Percentiles rank a stretch among this genome's conserved stretches.
Evolutionary conservation across 2,113 vertebrate species (phyloP).

Genomic region (Gnathonemus longibarbis): DNA sequence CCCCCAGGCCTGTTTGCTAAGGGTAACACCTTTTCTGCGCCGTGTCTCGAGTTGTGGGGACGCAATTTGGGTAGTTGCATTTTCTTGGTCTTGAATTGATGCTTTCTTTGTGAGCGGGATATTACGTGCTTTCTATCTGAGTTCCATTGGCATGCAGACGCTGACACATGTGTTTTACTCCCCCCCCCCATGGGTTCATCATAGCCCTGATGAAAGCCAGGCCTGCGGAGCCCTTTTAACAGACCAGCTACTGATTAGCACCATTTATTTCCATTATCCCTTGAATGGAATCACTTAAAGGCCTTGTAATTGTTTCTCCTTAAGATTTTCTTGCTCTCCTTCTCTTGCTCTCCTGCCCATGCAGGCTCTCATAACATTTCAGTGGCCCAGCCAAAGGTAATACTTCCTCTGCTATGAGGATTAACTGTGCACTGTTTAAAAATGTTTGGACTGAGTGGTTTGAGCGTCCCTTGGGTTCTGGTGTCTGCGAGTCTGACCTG

Average conservation of each 20-base stretch:
- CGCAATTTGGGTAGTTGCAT: neutral
- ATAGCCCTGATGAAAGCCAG: slow-evolving; percentile 65
- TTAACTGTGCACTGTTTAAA: slow-evolving; percentile 19
- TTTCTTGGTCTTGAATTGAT: neutral
- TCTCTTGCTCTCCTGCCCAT: neutral
- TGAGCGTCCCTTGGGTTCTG: slow-evolving; percentile 2
- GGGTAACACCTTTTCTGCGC: neutral
- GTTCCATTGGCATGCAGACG: neutral
- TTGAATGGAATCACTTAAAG: slow-evolving; percentile 69
- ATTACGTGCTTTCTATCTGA: neutral
- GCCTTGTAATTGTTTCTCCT: slow-evolving; percentile 68
- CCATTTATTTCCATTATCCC: slow-evolving; percentile 74
- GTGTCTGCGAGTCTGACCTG: neutral
- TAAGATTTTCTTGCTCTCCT: slow-evolving; percentile 51
- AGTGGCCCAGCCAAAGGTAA: slow-evolving; percentile 56
- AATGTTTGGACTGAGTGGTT: neutral
- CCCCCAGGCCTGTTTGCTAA: neutral
- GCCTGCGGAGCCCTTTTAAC: slow-evolving; percentile 52
- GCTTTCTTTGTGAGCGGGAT: neutral
- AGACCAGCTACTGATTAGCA: slow-evolving; percentile 69
- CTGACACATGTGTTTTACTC: neutral
- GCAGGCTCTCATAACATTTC: neutral
- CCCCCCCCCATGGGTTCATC: neutral
- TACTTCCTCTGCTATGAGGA: slow-evolving; percentile 45
- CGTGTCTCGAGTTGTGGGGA: neutral